These are phyloP conservation scores for Drosophila murphyi DNA, from an alignment of 1,140 invertebrate genomes.

Conservation along the genomic window DNA sequence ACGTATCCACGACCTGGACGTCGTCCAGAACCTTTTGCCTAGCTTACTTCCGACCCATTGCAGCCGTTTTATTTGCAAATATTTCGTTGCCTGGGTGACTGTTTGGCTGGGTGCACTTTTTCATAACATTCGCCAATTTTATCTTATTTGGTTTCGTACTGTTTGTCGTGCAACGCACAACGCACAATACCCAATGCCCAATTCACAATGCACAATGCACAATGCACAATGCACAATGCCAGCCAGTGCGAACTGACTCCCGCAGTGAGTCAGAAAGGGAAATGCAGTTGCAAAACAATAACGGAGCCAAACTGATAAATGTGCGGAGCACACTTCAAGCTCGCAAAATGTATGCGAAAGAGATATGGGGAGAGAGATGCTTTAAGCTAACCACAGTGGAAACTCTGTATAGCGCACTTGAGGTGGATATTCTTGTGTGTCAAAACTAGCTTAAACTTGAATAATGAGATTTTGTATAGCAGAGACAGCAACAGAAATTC, in stretches of 20 bases:
- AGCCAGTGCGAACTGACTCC: neutral
- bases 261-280: neutral
- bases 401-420: neutral
- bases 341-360: neutral
- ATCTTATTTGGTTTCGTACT: neutral
- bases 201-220: too few relatives aligned
- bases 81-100: constrained; percentile 46
- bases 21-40: constrained; percentile 15
- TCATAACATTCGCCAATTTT: constrained; percentile 26
- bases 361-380: neutral
- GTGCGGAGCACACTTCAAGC: constrained; percentile 7
- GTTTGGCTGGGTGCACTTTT: constrained; percentile 11
- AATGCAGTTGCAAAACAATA: constrained; percentile 16
- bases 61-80: constrained; percentile 75
- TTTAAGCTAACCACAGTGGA: constrained; percentile 4
- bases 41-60: constrained; percentile 73
- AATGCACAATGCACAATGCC: neutral
- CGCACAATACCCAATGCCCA: too few relatives aligned
- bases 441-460: neutral
- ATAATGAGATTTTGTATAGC: neutral
- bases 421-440: neutral
- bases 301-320: constrained; percentile 29
- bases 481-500: too few relatives aligned
- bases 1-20: neutral
- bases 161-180: neutral